A percentile compares a stretch with the other conserved stretches of the same genome.
These are phyloP conservation scores for Drosophila robusta DNA, from an alignment of 2,888 invertebrate genomes.

Conservation along the genomic window DNA sequence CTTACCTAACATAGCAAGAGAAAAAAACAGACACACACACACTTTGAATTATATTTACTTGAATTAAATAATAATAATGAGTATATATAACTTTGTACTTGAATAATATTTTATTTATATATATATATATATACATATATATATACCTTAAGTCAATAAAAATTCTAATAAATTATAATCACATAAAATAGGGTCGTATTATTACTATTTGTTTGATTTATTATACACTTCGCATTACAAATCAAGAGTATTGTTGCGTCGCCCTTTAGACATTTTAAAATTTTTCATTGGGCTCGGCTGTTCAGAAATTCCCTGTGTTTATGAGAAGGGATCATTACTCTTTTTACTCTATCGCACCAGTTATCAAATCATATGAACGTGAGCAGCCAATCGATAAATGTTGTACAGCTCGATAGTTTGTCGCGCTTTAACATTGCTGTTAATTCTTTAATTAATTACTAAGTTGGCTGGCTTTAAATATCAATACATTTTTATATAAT, in stretches of 20 bases:
- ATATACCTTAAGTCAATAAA: conserved; percentile 83
- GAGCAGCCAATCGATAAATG: neutral
- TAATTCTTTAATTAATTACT: neutral
- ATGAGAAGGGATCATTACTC: neutral
- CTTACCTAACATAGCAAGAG: conserved; percentile 64
- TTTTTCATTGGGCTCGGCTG: neutral
- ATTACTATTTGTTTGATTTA: neutral
- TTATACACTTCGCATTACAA: too few species aligned
- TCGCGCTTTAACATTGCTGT: neutral
- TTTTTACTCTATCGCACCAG: neutral
- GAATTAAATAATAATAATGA: conserved; percentile 83
- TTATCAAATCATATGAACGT: neutral
- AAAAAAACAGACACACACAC: conserved; percentile 41
- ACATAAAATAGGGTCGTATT: conserved; percentile 61
- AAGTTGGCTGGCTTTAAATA: too few species aligned
- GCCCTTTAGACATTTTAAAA: neutral
- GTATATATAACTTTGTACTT: conserved; percentile 84
- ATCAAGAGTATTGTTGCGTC: neutral
- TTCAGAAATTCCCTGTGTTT: neutral
- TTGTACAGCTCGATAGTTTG: neutral
- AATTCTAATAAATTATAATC: conserved; percentile 84
- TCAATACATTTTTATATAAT: too few species aligned
- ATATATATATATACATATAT: conserved; percentile 74
- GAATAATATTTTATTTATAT: conserved; percentile 84
- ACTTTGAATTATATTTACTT: conserved; percentile 81